These are phyloP conservation scores for Suricata suricatta DNA, from an alignment of 2,113 vertebrate species.

Conservation along the genomic window DNA sequence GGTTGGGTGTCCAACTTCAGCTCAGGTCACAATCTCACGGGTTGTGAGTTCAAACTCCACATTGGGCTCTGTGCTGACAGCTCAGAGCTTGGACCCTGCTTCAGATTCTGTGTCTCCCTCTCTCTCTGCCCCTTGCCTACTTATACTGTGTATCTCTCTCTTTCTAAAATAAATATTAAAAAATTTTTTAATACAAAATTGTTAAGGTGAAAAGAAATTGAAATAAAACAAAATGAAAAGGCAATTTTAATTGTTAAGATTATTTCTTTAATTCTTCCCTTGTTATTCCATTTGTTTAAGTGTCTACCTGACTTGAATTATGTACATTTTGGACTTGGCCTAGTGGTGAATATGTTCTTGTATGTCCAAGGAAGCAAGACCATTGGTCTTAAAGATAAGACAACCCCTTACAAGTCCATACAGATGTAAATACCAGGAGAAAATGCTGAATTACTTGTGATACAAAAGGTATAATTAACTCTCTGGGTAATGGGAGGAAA, in stretches of 20 bases:
- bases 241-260: not conserved
- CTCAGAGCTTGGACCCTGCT: no score
- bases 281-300: not conserved
- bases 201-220: not conserved
- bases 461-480: slow-evolving; percentile 3
- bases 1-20: no score
- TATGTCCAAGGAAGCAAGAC: not conserved
- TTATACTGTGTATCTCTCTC: no score
- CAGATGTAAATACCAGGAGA: not conserved
- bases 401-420: not conserved
- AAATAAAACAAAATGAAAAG: not conserved
- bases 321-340: not conserved
- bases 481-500: not conserved
- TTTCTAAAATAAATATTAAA: no score
- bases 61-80: no score
- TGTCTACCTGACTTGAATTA: not conserved
- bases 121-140: no score
- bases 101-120: no score
- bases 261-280: not conserved
- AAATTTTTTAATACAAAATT: not conserved
- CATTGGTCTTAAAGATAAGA: not conserved
- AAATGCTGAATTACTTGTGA: not conserved
- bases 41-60: no score
- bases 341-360: not conserved
- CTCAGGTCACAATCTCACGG: no score